A percentile compares a stretch with the other conserved stretches of the same genome.
These are phyloP conservation scores for Apoderus coryli DNA, from an alignment of 2,888 invertebrate genomes.

Conservation along the genomic window DNA sequence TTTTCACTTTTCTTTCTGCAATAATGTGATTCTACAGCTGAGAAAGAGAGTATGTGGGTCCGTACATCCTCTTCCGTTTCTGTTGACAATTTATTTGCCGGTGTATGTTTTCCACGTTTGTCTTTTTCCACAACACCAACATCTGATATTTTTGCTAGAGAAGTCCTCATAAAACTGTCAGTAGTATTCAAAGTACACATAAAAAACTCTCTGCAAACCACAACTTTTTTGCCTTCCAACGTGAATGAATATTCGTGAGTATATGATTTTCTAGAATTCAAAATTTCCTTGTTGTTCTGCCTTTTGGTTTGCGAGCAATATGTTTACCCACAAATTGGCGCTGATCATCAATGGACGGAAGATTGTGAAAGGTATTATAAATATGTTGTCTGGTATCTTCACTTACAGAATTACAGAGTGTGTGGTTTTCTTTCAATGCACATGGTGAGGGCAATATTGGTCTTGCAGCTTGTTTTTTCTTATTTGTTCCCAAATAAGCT, in stretches of 20 bases:
- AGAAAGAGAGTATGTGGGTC: conserved; percentile 16
- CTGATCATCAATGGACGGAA: conserved; percentile 16
- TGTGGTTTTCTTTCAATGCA: conserved; percentile 16
- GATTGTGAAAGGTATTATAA: conserved; percentile 15
- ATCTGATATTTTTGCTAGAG: conserved; percentile 15
- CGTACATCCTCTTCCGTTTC: conserved; percentile 13
- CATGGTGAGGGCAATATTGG: conserved; percentile 17
- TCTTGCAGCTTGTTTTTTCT: conserved; percentile 8
- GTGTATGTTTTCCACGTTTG: conserved; percentile 14
- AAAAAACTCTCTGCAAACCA: conserved; percentile 17
- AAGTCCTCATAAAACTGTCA: conserved; percentile 18
- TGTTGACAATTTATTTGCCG: conserved; percentile 12
- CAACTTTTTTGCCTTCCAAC: conserved; percentile 12
- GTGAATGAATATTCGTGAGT: conserved; percentile 13
- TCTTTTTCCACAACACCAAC: conserved; percentile 16
- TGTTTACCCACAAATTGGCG: conserved; percentile 17
- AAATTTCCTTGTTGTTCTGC: conserved; percentile 16
- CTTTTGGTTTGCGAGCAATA: conserved; percentile 18
- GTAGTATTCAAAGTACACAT: conserved; percentile 16
- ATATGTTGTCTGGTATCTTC: conserved; percentile 14
- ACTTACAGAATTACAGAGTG: conserved; percentile 15
- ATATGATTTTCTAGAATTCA: conserved; percentile 16
- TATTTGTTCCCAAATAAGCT: conserved; percentile 12
- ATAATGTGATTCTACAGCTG: conserved; percentile 20
- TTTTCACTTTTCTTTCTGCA: conserved; percentile 12